Conservation (phyloP, 2,888 invertebrate genomes). For the Sceliomorpha sp. region DNA sequence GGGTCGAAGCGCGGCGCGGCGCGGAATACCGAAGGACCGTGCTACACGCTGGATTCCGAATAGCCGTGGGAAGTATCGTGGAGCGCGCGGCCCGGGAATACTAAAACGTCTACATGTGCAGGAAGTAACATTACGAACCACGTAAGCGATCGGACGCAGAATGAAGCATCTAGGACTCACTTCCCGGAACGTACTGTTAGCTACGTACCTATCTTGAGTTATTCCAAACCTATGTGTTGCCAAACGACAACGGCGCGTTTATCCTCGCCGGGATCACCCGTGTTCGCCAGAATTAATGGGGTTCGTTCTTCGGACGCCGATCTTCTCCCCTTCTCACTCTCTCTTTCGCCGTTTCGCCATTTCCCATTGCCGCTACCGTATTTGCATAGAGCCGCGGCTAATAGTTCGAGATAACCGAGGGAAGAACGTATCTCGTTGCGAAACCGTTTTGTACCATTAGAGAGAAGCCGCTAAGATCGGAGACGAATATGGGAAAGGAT, state of each 20-base stretch:
- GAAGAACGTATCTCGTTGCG: slow-evolving; percentile 61
- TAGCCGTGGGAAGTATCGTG: slow-evolving; percentile 78
- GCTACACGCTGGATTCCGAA: slow-evolving; percentile 70
- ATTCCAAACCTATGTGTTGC: slow-evolving; percentile 60
- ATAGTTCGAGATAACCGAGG: slow-evolving; percentile 73
- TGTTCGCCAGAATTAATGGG: slow-evolving; percentile 73
- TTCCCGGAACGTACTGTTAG: slow-evolving; percentile 64
- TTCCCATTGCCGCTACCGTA: slow-evolving; percentile 62
- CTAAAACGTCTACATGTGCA: slow-evolving; percentile 66
- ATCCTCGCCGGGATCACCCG: slow-evolving; percentile 69
- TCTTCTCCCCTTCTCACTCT: slow-evolving; percentile 56
- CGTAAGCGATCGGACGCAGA: slow-evolving; percentile 55
- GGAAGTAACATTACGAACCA: slow-evolving; percentile 54
- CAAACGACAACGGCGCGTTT: slow-evolving; percentile 64
- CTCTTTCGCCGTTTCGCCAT: slow-evolving; percentile 45
- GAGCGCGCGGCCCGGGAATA: slow-evolving; percentile 70
- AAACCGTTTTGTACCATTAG: slow-evolving; percentile 61
- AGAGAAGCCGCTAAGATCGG: slow-evolving; percentile 27
- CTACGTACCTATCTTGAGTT: slow-evolving; percentile 55
- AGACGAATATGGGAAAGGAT: slow-evolving; percentile 46
- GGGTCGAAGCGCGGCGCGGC: slow-evolving; percentile 58
- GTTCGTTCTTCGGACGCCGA: slow-evolving; percentile 66
- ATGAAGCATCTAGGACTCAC: slow-evolving; percentile 55
- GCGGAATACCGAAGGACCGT: slow-evolving; percentile 70
- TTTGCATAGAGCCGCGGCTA: slow-evolving; percentile 76